phyloP scores from a whole-genome alignment of 2,888 invertebrate species.

The Trachelus tabidus region DNA sequence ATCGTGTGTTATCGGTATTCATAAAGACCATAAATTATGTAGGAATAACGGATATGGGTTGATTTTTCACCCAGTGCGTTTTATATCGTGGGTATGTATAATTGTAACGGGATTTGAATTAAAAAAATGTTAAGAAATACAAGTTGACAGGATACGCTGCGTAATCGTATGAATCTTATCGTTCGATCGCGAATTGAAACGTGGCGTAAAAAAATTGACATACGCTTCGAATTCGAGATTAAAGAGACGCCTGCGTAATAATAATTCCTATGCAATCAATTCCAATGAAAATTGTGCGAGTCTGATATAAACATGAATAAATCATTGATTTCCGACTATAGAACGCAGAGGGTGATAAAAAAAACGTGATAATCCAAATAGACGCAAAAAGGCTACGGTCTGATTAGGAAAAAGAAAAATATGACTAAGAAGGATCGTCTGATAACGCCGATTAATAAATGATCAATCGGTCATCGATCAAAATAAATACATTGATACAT shows the following conservation, averaged over 20 bases:
- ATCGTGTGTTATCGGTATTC: background rate
- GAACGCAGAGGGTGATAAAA: background rate
- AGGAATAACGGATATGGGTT: background rate
- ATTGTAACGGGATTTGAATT: background rate
- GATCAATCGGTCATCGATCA: constrained; percentile 8
- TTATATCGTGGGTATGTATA: background rate
- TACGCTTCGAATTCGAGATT: background rate
- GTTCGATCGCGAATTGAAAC: background rate
- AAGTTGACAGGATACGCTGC: background rate
- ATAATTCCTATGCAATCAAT: background rate
- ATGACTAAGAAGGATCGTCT: background rate
- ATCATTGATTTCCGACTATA: background rate
- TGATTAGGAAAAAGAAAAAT: background rate
- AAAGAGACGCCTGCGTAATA: background rate
- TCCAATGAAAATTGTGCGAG: background rate
- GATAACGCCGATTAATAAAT: constrained; percentile 7
- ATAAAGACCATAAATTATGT: background rate
- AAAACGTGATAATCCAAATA: background rate
- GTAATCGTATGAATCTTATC: background rate
- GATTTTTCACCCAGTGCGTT: background rate
- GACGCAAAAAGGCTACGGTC: background rate
- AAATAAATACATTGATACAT: constrained; percentile 17
- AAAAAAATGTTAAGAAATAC: background rate
- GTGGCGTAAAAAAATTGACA: background rate
- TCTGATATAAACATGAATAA: background rate